Conservation (phyloP, 2,888 invertebrate species). For the Steinernema scapterisci region DNA sequence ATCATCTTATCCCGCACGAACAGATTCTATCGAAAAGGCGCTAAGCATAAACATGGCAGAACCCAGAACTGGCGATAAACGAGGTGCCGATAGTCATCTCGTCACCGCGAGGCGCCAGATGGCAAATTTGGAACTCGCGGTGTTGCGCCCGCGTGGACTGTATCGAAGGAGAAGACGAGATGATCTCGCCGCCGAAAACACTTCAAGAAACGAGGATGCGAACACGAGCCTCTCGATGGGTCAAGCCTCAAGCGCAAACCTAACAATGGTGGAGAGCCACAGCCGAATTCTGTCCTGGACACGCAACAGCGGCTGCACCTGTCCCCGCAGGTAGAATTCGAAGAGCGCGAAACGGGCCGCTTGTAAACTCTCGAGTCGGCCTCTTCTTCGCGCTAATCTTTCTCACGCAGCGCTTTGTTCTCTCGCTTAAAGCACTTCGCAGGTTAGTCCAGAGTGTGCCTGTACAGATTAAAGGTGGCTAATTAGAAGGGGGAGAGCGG, state of each 20-base stretch:
- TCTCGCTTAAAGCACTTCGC: no score
- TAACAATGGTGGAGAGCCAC: not conserved
- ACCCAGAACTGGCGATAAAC: not conserved
- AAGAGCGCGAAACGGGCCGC: no score
- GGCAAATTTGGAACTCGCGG: conserved; percentile 1
- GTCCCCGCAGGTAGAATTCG: no score
- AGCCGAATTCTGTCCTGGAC: no score
- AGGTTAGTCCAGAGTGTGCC: no score
- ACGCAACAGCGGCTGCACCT: no score
- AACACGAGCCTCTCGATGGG: conserved; percentile 39
- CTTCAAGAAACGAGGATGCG: conserved; percentile 44
- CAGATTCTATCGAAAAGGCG: conserved; percentile 4
- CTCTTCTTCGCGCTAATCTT: no score
- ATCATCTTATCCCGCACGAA: not conserved
- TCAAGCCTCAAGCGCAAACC: conserved; percentile 20
- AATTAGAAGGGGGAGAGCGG: no score
- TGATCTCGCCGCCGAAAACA: conserved; percentile 38
- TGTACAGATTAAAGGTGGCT: no score
- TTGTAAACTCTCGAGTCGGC: no score
- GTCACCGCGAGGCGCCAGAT: not conserved
- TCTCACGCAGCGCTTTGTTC: no score
- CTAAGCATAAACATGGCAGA: conserved; percentile 20
- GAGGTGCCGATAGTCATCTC: not conserved
- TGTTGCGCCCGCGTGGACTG: not conserved
- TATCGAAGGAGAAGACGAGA: not conserved